Base-by-base conservation (phyloP, 2,797 vertebrate genomes). In the Crenuchus spilurus region DNA sequence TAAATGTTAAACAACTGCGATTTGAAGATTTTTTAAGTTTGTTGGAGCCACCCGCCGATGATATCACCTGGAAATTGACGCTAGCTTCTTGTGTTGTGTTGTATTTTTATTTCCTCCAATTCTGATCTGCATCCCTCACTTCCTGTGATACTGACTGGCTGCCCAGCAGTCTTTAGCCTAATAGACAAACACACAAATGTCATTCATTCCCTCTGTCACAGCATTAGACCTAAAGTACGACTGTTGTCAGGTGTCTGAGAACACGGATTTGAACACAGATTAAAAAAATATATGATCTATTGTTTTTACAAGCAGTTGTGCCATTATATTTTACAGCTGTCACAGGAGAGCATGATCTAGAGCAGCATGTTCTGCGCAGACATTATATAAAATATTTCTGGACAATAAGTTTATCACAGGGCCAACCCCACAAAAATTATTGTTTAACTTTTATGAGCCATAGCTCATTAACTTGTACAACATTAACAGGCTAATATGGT, bases 371-470 rank as follows among this genome's bases (percentile, higher is more conserved):
- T 24, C 24, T 28, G 3, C 10, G 8, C 6, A n/a, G 28, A 1
- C 14, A 30, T 30, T 31, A 30, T 44, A 30, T 31, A n/a, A 8
- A 22, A 58, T 18, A 13, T n/a, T 30, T 33, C 52, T 16, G 7
- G 37, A 13, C 14, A 8, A 1, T 28, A 1, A 0, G 69, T 49
- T 70, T 61, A 49, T 61, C 16, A 6, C 55, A 6, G n/a, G 44
- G 7, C 28, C 24, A 62, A 16, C 18, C 28, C 24, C 6, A 8
- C 42, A 55, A 13, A 10, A 51, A 31, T 70, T 51, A 62, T 35
- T 75, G 14, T 33, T 70, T 37, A 62, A 62, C 63, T 35, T 70
- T 54, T 75, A 44, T 28, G 11, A 62, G 37, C 5, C 31, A 14
- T 30, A 39, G 26, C 35, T 55, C 28, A 37, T 42, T 54, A 42